These are phyloP conservation scores for Myocastor coypus DNA, from an alignment of 2,113 vertebrate genomes.

Conservation along the genomic window DNA sequence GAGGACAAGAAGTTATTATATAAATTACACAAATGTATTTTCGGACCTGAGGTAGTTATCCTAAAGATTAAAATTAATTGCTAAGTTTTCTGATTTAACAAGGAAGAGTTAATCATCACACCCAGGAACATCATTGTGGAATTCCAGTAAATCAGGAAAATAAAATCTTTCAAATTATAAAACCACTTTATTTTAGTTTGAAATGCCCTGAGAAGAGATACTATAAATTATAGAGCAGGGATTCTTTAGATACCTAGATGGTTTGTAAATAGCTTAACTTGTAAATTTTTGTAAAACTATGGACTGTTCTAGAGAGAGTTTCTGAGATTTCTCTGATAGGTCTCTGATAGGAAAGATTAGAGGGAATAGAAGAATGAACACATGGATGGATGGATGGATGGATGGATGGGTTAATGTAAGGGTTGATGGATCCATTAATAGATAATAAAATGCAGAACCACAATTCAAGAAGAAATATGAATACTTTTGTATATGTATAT, in stretches of 20 bases:
- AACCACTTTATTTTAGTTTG: slow-evolving; percentile 1
- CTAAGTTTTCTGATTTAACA: not conserved
- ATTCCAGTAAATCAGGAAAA: not conserved
- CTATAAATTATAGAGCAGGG: not conserved
- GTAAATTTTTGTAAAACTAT: not conserved
- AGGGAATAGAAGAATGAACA: too few species aligned
- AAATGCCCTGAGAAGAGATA: not conserved
- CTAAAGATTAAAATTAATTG: not conserved
- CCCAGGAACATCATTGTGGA: not conserved
- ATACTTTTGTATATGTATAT: not conserved
- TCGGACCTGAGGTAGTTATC: not conserved
- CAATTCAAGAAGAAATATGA: not conserved
- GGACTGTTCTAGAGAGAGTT: not conserved
- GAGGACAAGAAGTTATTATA: not conserved
- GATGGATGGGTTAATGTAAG: not conserved
- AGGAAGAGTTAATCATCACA: not conserved
- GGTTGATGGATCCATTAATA: not conserved
- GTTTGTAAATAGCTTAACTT: not conserved
- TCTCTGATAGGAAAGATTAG: not conserved
- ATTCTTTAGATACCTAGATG: not conserved
- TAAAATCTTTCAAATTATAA: slow-evolving; percentile 10
- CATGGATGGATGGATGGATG: not conserved
- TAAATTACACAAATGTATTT: not conserved
- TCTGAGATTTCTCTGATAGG: not conserved
- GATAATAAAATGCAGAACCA: not conserved